These are phyloP conservation scores for Cheirogaleus medius DNA, from an alignment of 2,113 vertebrate genomes.

Conservation along the genomic window DNA sequence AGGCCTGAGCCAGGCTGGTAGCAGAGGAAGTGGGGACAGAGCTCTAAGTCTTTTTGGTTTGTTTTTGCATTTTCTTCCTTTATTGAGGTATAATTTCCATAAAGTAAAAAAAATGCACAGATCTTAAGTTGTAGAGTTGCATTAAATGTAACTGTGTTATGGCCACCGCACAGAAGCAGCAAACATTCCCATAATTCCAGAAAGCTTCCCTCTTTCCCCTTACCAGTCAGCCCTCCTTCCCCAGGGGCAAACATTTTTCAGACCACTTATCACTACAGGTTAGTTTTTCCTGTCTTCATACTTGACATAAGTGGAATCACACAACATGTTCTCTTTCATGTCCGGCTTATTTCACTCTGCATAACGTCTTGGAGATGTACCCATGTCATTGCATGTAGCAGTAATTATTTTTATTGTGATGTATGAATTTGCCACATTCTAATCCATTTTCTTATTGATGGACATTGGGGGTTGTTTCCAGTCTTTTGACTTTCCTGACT, in stretches of 20 bases:
- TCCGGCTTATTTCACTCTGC: neutral
- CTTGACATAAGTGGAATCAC: neutral
- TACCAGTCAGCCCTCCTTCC: neutral
- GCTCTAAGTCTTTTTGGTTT: neutral
- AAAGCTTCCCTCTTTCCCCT: neutral
- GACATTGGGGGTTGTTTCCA: neutral
- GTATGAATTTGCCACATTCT: neutral
- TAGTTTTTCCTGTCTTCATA: neutral
- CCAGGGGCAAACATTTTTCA: neutral
- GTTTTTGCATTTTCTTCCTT: conserved; percentile 1
- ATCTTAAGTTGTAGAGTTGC: neutral
- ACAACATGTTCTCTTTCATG: neutral
- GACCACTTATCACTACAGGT: neutral
- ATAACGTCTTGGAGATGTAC: neutral
- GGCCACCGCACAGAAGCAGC: neutral
- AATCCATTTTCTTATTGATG: neutral
- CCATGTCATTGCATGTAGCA: neutral
- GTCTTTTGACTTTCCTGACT: neutral
- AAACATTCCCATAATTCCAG: neutral
- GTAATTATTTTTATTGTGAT: neutral
- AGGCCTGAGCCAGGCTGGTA: neutral
- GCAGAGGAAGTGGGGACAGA: neutral
- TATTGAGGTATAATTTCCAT: neutral
- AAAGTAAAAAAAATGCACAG: neutral
- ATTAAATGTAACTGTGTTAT: neutral